Base-by-base conservation (phyloP, 1,140 invertebrate species). In the Trinorchestia longiramus region DNA sequence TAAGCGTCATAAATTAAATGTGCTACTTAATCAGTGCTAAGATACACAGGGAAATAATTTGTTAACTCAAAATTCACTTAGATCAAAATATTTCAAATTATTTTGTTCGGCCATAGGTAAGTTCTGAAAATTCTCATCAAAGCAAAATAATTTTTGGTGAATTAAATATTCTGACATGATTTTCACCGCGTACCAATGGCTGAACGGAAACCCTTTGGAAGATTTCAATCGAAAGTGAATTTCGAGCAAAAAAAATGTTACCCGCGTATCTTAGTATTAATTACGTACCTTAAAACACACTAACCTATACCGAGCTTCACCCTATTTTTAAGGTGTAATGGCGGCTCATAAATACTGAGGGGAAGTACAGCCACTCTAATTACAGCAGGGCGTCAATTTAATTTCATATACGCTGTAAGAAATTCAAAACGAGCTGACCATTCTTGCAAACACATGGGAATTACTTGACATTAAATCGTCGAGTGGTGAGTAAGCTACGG, bases 381-480 rank as follows among this genome's bases (percentile, higher is more conserved):
- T 77, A 77, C 62, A 77, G 62, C 62, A 77, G 15, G 28, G 62
- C 62, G 88, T 91, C 88, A 42, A 91, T 91, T 91, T 91, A 91
- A 91, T 91, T 91, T 41, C 88, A 91, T 91, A 91, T 23, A 91
- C 41, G 88, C 88, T 91, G 43, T 91, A 91, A 43, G 43, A 91
- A 91, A 91, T 91, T 91, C 88, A 91, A 43, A 91, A 91, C 41
- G 88, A 42, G 43, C 88, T 42, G 88, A 91, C 41, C 88, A 91
- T 91, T 91, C 41, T 44, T 43, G 88, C 43, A 91, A 91, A 91
- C 88, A 91, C 88, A 43, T 15, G 88, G 15, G 88, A 23, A 42
- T 91, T 43, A 91, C 88, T 91, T 91, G 88, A 91, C 88, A 43
- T 91, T 91, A 91, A 91, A 91, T 91, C 88, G 88, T 91, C 88